phyloP scores from a whole-genome alignment of 2,888 invertebrate species.

The Drosophila rubida region DNA sequence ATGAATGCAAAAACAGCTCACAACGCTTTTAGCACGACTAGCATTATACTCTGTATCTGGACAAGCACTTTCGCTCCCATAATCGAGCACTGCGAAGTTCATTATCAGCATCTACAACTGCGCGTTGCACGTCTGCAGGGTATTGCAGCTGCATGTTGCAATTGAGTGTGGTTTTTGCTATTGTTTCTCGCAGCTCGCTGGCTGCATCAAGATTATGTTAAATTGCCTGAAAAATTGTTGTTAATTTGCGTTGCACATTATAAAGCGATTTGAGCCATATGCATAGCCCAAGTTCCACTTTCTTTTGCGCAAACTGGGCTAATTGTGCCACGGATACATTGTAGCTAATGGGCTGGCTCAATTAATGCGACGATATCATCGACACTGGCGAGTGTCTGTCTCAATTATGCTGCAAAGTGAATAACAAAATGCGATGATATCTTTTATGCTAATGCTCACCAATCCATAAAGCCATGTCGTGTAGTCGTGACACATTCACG shows the following conservation, averaged over 20 bases:
- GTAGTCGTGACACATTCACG: slow-evolving; percentile 22
- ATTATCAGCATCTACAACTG: too few species aligned
- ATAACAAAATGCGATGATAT: slow-evolving; percentile 12
- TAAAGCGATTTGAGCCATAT: slow-evolving; percentile 70
- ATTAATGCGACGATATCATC: slow-evolving; percentile 31
- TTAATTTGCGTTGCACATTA: slow-evolving; percentile 74
- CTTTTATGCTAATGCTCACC: slow-evolving; percentile 10
- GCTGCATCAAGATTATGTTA: slow-evolving; percentile 75
- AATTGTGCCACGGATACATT: slow-evolving; percentile 68
- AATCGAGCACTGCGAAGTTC: too few species aligned
- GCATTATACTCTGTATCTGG: slow-evolving; percentile 16
- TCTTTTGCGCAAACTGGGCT: slow-evolving; percentile 63
- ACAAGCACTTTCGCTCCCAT: too few species aligned
- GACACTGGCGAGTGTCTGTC: not conserved
- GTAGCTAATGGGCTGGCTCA: slow-evolving; percentile 43
- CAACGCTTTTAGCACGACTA: not conserved
- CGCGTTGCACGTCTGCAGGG: slow-evolving; percentile 24
- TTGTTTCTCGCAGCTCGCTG: slow-evolving; percentile 25
- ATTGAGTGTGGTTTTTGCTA: slow-evolving; percentile 10
- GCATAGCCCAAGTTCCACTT: slow-evolving; percentile 72
- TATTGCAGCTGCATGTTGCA: slow-evolving; percentile 45
- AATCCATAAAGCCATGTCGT: not conserved
- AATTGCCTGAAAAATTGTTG: slow-evolving; percentile 79
- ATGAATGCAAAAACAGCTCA: slow-evolving; percentile 52
- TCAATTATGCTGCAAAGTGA: slow-evolving; percentile 14